Evolutionary conservation across 53 echinoderm and acorn worm genomes (phyloP), one percentile per base, ranked within the genome.

Genomic region (Astropecten irregularis): DNA sequence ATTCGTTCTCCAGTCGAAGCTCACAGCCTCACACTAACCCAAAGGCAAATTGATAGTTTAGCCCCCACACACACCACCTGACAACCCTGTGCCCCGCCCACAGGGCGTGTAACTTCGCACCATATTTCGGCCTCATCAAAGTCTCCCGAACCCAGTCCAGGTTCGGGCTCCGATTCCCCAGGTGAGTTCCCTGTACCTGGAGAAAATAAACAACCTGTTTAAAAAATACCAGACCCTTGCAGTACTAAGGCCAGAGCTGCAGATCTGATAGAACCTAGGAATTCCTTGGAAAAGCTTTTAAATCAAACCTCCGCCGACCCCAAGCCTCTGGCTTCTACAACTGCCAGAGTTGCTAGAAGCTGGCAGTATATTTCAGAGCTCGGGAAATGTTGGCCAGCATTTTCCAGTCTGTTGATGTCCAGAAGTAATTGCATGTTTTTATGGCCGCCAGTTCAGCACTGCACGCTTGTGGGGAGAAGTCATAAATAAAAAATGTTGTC

Each of bases 21-120:
- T n/a, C n/a, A n/a, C n/a, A n/a, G n/a, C n/a, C n/a, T n/a, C n/a
- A n/a, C n/a, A n/a, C n/a, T n/a, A n/a, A n/a, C n/a, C n/a, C n/a
- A n/a, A n/a, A n/a, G n/a, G n/a, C n/a, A n/a, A n/a, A n/a, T n/a
- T 67, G 38, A 15, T 20, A 18, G 19, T 4, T 40, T 31, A 2
- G 31, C 1, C 14, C 18, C 25, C 59, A 59, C 23, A 76, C 38
- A n/a, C n/a, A n/a, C n/a, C n/a, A 32, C 66, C 57, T 57, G 33
- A 37, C 29, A 76, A 76, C 58, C 58, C 29, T 27, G 42, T 40
- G 76, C 59, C 60, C 76, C 59, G 28, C 58, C 76, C 60, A 26
- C 28, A 33, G 76, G 58, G 76, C 59, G 76, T 76, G 76, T 76
- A 76, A 76, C 76, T 76, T 76, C 76, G 42, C 76, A 28, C 76